Conservation (phyloP, 2,113 vertebrate genomes). For the Girardinichthys multiradiatus region DNA sequence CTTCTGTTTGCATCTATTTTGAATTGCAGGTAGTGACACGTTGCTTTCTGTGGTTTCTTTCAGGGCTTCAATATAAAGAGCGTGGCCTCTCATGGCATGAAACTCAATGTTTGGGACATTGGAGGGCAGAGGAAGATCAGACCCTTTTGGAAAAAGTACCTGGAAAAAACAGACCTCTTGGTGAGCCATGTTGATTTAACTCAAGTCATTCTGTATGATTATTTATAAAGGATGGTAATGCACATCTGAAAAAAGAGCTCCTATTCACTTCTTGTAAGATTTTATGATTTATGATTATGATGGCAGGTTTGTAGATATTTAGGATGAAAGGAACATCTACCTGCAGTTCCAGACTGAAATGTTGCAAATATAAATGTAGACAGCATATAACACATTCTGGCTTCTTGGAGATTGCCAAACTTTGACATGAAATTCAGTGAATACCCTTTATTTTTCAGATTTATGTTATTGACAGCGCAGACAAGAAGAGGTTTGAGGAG, state of each 20-base stretch:
- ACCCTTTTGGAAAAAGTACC: conserved; percentile 87
- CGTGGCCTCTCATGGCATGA: conserved; percentile 86
- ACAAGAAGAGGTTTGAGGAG: conserved; percentile 91
- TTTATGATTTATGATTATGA: not conserved
- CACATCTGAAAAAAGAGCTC: not conserved
- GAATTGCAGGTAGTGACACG: not conserved
- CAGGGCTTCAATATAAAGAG: conserved; percentile 91
- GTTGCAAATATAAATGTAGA: too few relatives aligned
- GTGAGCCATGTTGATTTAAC: conserved; percentile 69
- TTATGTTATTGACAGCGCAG: conserved; percentile 90
- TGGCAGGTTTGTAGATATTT: not conserved
- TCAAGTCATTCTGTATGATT: not conserved
- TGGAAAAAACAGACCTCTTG: conserved; percentile 87
- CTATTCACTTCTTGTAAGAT: not conserved
- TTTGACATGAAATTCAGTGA: not conserved
- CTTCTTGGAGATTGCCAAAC: not conserved
- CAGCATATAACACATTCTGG: not conserved
- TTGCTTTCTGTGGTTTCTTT: not conserved
- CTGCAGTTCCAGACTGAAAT: not conserved
- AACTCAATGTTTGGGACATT: conserved; percentile 89
- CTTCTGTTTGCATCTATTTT: not conserved
- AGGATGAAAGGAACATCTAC: not conserved
- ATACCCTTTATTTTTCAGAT: conserved; percentile 79
- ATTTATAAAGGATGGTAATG: not conserved
- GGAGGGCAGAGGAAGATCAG: conserved; percentile 88